Percentiles rank a stretch among this genome's conserved stretches.
Conservation (phyloP, 2,888 invertebrate genomes). For the Protonemura montana region DNA sequence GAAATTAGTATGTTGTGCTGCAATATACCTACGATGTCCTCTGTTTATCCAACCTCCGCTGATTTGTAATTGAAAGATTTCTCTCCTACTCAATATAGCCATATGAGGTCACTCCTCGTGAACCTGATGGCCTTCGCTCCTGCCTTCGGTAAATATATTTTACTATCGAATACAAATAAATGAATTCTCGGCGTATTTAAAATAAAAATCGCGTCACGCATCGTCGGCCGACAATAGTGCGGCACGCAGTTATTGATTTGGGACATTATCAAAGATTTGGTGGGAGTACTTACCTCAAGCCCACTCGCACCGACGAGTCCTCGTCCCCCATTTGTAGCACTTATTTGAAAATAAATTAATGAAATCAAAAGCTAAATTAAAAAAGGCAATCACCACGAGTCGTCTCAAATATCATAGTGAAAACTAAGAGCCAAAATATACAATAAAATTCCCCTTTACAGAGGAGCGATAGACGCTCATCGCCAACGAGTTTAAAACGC, state of each 20-base stretch:
- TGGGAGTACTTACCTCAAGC: constrained; percentile 66
- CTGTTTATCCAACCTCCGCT: constrained; percentile 43
- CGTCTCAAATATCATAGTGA: not conserved
- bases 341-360: not conserved
- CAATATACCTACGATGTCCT: constrained; percentile 22
- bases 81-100: constrained; percentile 41
- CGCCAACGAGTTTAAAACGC: not conserved
- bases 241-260: constrained; percentile 49
- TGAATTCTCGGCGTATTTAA: not conserved
- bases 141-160: constrained; percentile 52
- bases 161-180: constrained; percentile 34
- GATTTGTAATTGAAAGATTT: constrained; percentile 39
- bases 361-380: not conserved
- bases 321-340: constrained; percentile 65
- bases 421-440: not conserved
- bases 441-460: not conserved
- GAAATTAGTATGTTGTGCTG: constrained; percentile 20
- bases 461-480: not conserved
- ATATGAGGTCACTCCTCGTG: constrained; percentile 40
- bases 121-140: constrained; percentile 48
- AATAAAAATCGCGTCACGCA: not conserved
- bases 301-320: constrained; percentile 74
- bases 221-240: not conserved
- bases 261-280: constrained; percentile 31
- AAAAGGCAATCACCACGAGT: not conserved